Evolutionary conservation across 2,888 invertebrate species (phyloP).

Genomic region (Nineta flava): DNA sequence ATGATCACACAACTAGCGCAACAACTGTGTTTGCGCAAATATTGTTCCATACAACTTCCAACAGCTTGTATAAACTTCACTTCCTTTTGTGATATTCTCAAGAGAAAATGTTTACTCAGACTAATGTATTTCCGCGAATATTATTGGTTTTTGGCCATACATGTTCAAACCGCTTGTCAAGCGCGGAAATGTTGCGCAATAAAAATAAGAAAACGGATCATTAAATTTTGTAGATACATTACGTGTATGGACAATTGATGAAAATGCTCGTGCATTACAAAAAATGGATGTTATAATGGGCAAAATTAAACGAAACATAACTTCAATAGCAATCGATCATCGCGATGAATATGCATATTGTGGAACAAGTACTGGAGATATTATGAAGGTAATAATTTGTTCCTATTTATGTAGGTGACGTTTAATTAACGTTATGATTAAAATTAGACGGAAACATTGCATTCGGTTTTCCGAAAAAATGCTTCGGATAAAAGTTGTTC

Average conservation of each 20-base stretch:
- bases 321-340: slow-evolving; percentile 52
- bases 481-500: too few species aligned
- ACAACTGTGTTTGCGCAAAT: background rate
- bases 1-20: too few species aligned
- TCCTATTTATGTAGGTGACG: background rate
- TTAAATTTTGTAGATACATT: slow-evolving; percentile 34
- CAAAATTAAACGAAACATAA: slow-evolving; percentile 59
- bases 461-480: too few species aligned
- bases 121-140: too few species aligned
- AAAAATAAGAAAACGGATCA: background rate
- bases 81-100: background rate
- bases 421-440: slow-evolving; percentile 1
- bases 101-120: too few species aligned
- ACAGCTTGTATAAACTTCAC: background rate
- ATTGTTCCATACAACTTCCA: background rate
- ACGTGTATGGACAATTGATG: slow-evolving; percentile 59
- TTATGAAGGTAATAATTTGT: slow-evolving; percentile 31
- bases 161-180: too few species aligned
- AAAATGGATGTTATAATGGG: slow-evolving; percentile 62
- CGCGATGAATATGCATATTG: slow-evolving; percentile 64
- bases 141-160: too few species aligned
- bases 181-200: too few species aligned
- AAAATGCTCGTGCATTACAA: slow-evolving; percentile 48
- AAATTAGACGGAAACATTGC: too few species aligned
- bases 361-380: slow-evolving; percentile 71